Base-by-base conservation (phyloP, 2,113 vertebrate species). In the Euleptes europaea region DNA sequence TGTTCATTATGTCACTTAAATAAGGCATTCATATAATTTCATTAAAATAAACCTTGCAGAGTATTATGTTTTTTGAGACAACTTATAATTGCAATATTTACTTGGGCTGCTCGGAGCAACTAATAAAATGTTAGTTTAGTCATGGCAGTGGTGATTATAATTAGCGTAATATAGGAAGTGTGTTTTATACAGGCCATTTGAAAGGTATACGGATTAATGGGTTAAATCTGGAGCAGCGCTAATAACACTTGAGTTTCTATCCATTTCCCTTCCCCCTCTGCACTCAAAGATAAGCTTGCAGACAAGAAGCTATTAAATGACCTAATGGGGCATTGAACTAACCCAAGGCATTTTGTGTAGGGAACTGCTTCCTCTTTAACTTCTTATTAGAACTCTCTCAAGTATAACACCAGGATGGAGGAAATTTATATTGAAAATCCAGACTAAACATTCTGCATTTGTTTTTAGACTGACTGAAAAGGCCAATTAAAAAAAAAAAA, bases 241-340 rank as follows among this genome's bases (percentile, higher is more conserved):
- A 38, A 3, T 7, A 2, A 79, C n/a, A 38, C 78, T 78, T 47
- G 38, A 26, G 69, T 28, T 69, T 80, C 67, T 78, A 66, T 78
- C 44, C 49, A 72, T 66, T 82, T 42, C 31, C 51, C 38, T 0
- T 90, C 80, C 60, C 86, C 86, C 83, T 93, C 89, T 87, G 40
- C 86, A 13, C 66, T 79, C 84, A 35, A 44, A 5, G 47, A 13
- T 47, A 91, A 44, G 87, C 89, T 89, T 85, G 80, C 88, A 92
- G 92, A 87, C 91, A 90, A 88, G 90, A 94, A 94, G 78, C 90
- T 92, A 92, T 97, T 95, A 95, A 84, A 90, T 44, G 67, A 91
- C 90, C 93, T 96, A 96, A 96, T 97, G 95, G 95, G 92, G 91
- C 90, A 88, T 92, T 77, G 86, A 92, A 87, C 89, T 96, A 95